Evolutionary conservation across 1,140 invertebrate species (phyloP).

Genomic region (Ceratina australensis): DNA sequence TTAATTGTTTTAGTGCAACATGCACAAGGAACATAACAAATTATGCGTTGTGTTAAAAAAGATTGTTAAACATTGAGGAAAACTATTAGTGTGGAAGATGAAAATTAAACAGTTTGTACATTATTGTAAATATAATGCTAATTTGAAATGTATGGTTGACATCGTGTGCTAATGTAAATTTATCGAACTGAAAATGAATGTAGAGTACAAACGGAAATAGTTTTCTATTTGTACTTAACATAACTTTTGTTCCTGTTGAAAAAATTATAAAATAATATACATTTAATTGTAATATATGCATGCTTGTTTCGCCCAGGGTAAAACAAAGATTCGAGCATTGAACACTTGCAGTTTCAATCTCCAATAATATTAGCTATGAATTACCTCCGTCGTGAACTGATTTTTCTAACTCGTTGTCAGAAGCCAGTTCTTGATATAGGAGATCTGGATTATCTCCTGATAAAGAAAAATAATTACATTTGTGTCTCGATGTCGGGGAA

Average conservation of each 20-base stretch:
- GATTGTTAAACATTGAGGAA: conserved; percentile 17
- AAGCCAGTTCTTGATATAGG: conserved; percentile 80
- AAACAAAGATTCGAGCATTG: conserved; percentile 19
- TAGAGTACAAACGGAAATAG: conserved; percentile 6
- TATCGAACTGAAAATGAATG: neutral
- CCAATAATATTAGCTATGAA: conserved; percentile 41
- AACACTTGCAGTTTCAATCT: conserved; percentile 14
- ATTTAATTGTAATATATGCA: conserved; percentile 35
- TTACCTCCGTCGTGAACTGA: conserved; percentile 73
- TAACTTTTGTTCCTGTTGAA: neutral
- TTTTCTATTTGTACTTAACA: neutral
- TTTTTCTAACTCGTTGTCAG: conserved; percentile 75
- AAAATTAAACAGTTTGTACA: neutral
- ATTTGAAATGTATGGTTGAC: too few relatives aligned
- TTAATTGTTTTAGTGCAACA: neutral
- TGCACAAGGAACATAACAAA: conserved; percentile 2
- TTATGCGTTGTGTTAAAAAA: conserved; percentile 26
- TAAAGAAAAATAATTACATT: conserved; percentile 62
- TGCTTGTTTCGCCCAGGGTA: conserved; percentile 43
- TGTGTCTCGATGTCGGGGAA: neutral
- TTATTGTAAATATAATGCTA: neutral
- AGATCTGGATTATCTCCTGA: conserved; percentile 82
- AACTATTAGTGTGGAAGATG: conserved; percentile 9
- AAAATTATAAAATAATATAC: conserved; percentile 1
- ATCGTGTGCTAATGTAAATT: neutral